phyloP scores from a whole-genome alignment of 2,888 invertebrate genomes.

The Sympetrum striolatum region DNA sequence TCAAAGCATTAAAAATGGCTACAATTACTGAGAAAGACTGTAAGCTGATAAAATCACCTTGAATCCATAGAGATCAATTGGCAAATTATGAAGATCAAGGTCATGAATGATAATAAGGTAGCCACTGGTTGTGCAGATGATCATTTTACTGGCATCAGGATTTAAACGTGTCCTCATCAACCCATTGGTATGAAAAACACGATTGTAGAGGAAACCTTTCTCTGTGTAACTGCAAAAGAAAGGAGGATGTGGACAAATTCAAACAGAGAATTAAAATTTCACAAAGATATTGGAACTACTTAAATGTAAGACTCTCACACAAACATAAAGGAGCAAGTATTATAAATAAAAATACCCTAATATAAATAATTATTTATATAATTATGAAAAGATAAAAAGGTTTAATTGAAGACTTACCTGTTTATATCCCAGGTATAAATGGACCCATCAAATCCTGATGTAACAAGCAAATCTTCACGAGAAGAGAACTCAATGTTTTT shows the following conservation, averaged over 20 bases:
- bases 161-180: constrained; percentile 87
- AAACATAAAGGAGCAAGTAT: too few relatives aligned
- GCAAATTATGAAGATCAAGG: constrained; percentile 79
- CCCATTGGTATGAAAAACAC: constrained; percentile 85
- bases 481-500: constrained; percentile 94
- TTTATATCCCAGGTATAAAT: constrained; percentile 95
- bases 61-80: constrained; percentile 82
- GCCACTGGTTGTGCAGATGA: constrained; percentile 90
- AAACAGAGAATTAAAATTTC: too few relatives aligned
- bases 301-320: too few relatives aligned
- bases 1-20: background rate
- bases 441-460: constrained; percentile 92
- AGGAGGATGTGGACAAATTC: background rate
- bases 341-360: too few relatives aligned
- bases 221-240: constrained; percentile 67
- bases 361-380: too few relatives aligned
- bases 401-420: constrained; percentile 63
- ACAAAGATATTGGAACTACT: too few relatives aligned
- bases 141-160: constrained; percentile 85
- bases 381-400: too few relatives aligned
- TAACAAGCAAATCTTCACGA: constrained; percentile 82
- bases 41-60: constrained; percentile 66
- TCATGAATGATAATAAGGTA: constrained; percentile 89
- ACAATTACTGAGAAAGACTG: background rate
- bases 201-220: constrained; percentile 76